Evolutionary conservation across 2,888 invertebrate species (phyloP).

Genomic region (Dugesia japonica): DNA sequence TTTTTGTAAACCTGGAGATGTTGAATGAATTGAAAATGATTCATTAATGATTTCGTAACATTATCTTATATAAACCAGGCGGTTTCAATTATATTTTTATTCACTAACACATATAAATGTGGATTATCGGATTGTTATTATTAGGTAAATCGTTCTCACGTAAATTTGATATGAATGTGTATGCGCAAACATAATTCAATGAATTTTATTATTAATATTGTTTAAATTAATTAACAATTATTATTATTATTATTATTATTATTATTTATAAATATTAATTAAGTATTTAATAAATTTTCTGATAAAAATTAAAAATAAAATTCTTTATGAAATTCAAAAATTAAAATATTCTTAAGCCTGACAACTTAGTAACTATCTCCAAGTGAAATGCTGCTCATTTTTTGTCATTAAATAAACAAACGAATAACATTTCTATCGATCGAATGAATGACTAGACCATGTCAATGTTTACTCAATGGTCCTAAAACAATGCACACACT

Average conservation of each 20-base stretch:
- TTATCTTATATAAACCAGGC: background rate
- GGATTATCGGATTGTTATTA: slow-evolving; percentile 16
- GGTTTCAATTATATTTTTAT: slow-evolving; percentile 5
- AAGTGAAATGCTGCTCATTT: slow-evolving; percentile 11
- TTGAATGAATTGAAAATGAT: slow-evolving; percentile 11
- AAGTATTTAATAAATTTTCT: too few relatives aligned
- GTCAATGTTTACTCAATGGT: slow-evolving; percentile 13
- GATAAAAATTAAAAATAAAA: too few relatives aligned
- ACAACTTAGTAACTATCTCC: slow-evolving; percentile 7
- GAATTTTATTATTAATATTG: too few relatives aligned
- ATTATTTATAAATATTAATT: too few relatives aligned
- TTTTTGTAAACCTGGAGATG: background rate
- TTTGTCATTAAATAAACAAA: slow-evolving; percentile 13
- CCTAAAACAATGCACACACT: slow-evolving; percentile 20
- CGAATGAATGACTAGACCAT: slow-evolving; percentile 16
- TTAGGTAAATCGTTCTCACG: slow-evolving; percentile 15
- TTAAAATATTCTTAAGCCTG: too few relatives aligned
- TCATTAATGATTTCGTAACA: background rate
- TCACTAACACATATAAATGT: background rate
- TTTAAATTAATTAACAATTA: background rate
- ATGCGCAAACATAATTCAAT: background rate
- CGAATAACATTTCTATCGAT: slow-evolving; percentile 14
- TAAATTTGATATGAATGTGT: background rate
- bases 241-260: background rate
- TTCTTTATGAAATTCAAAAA: too few relatives aligned